phyloP scores from a whole-genome alignment of 2,888 invertebrate species.

The Conops quadrifasciatus region DNA sequence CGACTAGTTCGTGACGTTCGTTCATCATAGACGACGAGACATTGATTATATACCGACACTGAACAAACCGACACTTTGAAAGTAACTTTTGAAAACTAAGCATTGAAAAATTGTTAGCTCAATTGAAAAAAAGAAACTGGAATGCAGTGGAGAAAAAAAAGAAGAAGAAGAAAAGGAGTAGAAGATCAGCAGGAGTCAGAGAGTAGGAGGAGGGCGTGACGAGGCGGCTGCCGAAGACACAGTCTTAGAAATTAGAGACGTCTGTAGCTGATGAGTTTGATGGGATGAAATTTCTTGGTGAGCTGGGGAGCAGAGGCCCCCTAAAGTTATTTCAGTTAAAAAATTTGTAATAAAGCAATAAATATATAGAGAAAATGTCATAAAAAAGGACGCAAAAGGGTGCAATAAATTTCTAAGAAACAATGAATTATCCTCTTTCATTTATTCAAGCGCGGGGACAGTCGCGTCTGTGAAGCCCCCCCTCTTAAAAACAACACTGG shows the following conservation, averaged over 20 bases:
- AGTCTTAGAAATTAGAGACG: too few relatives aligned
- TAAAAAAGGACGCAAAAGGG: too few relatives aligned
- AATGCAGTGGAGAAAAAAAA: not conserved
- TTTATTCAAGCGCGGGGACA: not conserved
- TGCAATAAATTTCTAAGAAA: too few relatives aligned
- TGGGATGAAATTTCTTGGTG: too few relatives aligned
- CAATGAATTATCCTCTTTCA: too few relatives aligned
- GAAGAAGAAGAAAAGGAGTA: not conserved
- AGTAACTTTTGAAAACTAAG: not conserved
- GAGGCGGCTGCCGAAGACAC: too few relatives aligned
- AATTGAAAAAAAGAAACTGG: not conserved
- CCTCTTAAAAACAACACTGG: not conserved
- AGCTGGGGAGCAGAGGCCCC: too few relatives aligned
- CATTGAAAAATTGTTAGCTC: not conserved
- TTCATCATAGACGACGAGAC: not conserved
- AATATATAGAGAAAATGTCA: too few relatives aligned
- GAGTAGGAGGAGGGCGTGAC: not conserved
- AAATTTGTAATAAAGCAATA: too few relatives aligned
- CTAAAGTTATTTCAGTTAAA: too few relatives aligned
- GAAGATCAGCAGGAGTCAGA: not conserved
- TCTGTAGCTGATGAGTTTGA: too few relatives aligned
- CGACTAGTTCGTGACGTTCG: not conserved
- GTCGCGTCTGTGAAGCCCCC: not conserved
- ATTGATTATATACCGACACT: too few relatives aligned
- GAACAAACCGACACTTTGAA: conserved; percentile 15